Evolutionary conservation across 2,797 vertebrate genomes (phyloP).

Genomic region (Rhodeus uyekii): DNA sequence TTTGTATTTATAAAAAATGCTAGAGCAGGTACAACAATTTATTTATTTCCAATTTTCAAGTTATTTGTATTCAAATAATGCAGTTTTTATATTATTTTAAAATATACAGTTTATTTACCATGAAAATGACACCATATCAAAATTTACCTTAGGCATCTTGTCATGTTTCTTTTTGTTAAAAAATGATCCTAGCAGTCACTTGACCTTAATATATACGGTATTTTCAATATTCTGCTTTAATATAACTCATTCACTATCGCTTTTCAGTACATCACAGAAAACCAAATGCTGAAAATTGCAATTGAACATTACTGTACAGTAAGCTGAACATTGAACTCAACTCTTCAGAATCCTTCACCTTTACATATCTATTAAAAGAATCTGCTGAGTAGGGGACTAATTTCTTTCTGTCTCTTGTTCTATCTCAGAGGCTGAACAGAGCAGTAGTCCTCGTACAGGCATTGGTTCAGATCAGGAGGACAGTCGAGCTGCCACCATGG

Average conservation of each 20-base stretch:
- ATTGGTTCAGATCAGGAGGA: conserved; percentile 93
- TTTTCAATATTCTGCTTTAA: not conserved
- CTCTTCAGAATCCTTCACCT: not conserved
- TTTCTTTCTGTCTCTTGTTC: conserved; percentile 36
- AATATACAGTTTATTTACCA: not conserved
- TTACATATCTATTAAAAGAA: conserved; percentile 23
- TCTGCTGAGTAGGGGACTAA: conserved; percentile 11
- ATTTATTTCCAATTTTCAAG: not conserved
- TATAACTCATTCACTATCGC: not conserved
- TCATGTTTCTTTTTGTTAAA: not conserved
- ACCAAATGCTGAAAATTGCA: not conserved
- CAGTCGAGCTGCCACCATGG: conserved; percentile 89
- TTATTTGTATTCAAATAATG: not conserved
- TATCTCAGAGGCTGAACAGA: conserved; percentile 88
- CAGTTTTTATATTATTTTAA: not conserved
- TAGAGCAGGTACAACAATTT: not conserved
- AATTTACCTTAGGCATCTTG: not conserved
- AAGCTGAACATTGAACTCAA: conserved; percentile 16
- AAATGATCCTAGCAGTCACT: not conserved
- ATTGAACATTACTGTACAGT: not conserved
- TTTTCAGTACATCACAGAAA: not conserved
- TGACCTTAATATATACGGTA: not conserved
- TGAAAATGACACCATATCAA: not conserved
- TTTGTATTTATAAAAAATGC: not conserved
- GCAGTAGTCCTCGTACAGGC: conserved; percentile 86